Conservation (phyloP, 2,797 vertebrate genomes). For the Schizothorax lantsangensis region DNA sequence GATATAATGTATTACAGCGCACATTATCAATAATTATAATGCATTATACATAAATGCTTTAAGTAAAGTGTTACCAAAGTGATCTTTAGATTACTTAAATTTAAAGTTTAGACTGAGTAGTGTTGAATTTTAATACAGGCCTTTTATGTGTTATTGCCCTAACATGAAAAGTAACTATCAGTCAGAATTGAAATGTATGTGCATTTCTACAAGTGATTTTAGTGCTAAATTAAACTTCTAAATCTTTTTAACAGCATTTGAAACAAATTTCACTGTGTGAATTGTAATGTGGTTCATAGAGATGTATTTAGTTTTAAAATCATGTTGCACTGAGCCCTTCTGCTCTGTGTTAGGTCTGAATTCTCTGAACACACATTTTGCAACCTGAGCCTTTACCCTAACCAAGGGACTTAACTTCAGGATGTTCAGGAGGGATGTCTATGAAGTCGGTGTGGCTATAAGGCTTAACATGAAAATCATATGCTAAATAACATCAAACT, state of each 20-base stretch:
- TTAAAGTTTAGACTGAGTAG: not conserved
- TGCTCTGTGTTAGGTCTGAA: not conserved
- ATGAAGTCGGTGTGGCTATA: not conserved
- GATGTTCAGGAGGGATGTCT: not conserved
- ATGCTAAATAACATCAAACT: not conserved
- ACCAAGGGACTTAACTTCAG: not conserved
- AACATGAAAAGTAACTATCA: not conserved
- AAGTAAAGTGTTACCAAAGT: no score
- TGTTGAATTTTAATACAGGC: not conserved
- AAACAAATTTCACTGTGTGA: not conserved
- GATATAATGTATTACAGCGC: not conserved
- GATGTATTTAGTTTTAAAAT: not conserved
- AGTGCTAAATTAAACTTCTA: not conserved
- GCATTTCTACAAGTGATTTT: not conserved
- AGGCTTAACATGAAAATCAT: conserved; percentile 16
- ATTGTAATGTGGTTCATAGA: not conserved
- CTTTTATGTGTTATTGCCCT: not conserved
- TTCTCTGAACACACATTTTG: not conserved
- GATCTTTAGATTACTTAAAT: not conserved
- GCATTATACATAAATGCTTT: no score
- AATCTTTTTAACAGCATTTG: not conserved
- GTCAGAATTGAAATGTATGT: not conserved
- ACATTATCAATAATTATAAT: no score
- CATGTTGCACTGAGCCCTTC: not conserved
- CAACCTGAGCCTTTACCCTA: not conserved